Conservation (phyloP, 2,888 invertebrate species). For the Metalampra italica region DNA sequence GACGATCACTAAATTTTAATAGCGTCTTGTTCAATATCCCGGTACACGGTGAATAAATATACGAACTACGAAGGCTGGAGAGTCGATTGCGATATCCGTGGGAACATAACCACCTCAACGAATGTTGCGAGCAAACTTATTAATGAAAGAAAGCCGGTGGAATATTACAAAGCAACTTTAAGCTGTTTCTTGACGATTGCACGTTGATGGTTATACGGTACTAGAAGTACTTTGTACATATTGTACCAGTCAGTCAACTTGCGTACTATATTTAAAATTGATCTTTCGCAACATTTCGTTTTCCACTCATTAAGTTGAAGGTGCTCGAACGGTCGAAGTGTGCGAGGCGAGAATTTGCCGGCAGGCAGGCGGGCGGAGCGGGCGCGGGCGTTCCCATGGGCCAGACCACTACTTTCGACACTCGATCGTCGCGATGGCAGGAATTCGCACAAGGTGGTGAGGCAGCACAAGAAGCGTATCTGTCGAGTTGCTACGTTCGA, state of each 20-base stretch:
- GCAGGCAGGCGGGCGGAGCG: constrained; percentile 36
- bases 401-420: constrained; percentile 38
- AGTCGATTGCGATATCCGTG: constrained; percentile 14
- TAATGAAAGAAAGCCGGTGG: not conserved
- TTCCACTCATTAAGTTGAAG: constrained; percentile 53
- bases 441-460: not conserved
- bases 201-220: not conserved
- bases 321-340: constrained; percentile 35
- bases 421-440: constrained; percentile 15
- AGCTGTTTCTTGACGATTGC: not conserved
- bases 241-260: constrained; percentile 8
- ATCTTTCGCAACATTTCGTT: constrained; percentile 37
- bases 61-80: constrained; percentile 3
- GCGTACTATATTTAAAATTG: constrained; percentile 7
- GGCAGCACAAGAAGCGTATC: constrained; percentile 10
- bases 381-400: constrained; percentile 48
- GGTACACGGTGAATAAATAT: constrained; percentile 1
- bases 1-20: not conserved
- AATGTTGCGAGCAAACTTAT: not conserved
- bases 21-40: constrained; percentile 7
- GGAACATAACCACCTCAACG: constrained; percentile 5
- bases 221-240: not conserved
- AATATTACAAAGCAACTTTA: not conserved
- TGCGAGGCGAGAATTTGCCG: constrained; percentile 58
- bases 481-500: constrained; percentile 44